Evolutionary conservation across 2,113 vertebrate species (phyloP).

Genomic region (Shinisaurus crocodilurus): DNA sequence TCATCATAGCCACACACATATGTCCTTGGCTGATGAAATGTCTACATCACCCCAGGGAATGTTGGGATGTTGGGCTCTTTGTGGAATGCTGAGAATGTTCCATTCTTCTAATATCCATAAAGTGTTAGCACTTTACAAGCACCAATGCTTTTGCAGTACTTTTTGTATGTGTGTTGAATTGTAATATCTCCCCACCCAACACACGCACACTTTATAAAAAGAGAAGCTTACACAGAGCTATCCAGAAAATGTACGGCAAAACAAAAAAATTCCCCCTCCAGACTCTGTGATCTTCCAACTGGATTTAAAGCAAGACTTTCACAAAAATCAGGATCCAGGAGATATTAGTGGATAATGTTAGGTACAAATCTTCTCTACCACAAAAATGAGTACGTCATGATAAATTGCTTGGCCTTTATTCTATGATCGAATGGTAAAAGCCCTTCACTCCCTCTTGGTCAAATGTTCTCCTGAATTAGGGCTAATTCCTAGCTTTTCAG

Average conservation of each 20-base stretch:
- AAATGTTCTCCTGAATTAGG: background rate
- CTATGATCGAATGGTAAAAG: constrained; percentile 11
- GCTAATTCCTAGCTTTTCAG: background rate
- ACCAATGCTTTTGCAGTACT: background rate
- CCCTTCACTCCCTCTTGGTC: background rate
- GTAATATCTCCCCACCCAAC: background rate
- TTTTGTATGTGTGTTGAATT: background rate
- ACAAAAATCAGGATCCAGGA: background rate
- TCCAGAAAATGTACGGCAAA: background rate
- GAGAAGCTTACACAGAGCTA: background rate
- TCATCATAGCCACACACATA: background rate
- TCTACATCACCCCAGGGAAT: background rate
- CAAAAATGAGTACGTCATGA: constrained; percentile 6
- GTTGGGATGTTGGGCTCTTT: constrained; percentile 1
- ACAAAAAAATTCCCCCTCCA: background rate
- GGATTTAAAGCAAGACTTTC: background rate
- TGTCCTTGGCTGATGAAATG: constrained; percentile 9
- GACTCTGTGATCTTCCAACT: background rate
- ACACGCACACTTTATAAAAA: background rate
- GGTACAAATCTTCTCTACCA: background rate
- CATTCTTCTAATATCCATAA: background rate
- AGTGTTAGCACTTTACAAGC: background rate
- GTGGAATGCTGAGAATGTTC: constrained; percentile 6
- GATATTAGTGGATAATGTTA: background rate
- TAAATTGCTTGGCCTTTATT: background rate